phyloP scores from a whole-genome alignment of 2,888 invertebrate genomes.

The Caenorhabditis virilis region DNA sequence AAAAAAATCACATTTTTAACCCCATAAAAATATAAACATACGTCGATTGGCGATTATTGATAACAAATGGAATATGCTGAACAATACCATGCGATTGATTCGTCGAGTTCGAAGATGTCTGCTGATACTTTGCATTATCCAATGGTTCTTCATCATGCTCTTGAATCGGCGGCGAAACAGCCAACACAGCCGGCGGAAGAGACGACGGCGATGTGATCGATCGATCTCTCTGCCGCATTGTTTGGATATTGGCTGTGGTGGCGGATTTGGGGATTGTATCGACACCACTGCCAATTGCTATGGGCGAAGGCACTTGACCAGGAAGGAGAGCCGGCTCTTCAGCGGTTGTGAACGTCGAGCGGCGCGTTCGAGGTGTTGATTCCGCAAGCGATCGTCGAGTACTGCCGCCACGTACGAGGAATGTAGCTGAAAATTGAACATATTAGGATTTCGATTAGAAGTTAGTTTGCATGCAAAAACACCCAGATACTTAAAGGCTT shows the following conservation, averaged over 20 bases:
- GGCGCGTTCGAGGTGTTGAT: constrained; percentile 19
- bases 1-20: not conserved
- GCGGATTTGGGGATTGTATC: constrained; percentile 51
- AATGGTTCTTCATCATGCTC: constrained; percentile 37
- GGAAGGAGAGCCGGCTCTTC: constrained; percentile 36
- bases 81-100: constrained; percentile 4
- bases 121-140: constrained; percentile 48
- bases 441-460: not conserved
- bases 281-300: too few relatives aligned
- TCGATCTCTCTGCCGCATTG: constrained; percentile 18
- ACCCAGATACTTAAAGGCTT: too few relatives aligned
- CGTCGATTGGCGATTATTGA: constrained; percentile 21
- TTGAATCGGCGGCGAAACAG: constrained; percentile 14
- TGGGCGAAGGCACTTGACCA: constrained; percentile 35
- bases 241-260: constrained; percentile 40
- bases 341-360: constrained; percentile 35
- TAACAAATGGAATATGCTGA: constrained; percentile 19
- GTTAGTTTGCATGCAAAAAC: not conserved
- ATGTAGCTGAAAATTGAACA: constrained; percentile 34
- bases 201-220: constrained; percentile 12
- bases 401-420: constrained; percentile 35
- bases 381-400: constrained; percentile 33
- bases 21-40: constrained; percentile 3
- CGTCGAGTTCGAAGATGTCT: constrained; percentile 12
- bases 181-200: not conserved